phyloP scores from a whole-genome alignment of 2,888 invertebrate species.

The Encarsia formosa region DNA sequence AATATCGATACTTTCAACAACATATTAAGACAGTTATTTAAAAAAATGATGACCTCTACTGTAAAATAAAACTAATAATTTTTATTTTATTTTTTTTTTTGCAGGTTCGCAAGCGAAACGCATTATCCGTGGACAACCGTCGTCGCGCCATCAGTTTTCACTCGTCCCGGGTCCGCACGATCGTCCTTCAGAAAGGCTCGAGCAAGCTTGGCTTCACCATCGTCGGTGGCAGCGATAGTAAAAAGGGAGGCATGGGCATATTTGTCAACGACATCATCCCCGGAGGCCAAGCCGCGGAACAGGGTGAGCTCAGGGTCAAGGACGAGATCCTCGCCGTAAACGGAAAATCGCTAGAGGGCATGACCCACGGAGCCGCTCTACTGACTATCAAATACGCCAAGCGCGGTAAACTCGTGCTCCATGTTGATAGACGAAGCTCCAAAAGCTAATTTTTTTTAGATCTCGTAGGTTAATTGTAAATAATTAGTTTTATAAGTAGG shows the following conservation, averaged over 20 bases:
- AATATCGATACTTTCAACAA: too few relatives aligned
- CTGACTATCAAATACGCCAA: conserved; percentile 60
- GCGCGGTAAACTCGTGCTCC: conserved; percentile 57
- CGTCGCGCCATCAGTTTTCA: conserved; percentile 38
- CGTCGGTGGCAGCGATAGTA: conserved; percentile 62
- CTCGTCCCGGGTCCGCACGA: conserved; percentile 41
- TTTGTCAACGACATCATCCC: conserved; percentile 61
- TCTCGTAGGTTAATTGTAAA: background rate
- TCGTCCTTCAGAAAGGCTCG: conserved; percentile 57
- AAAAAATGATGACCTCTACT: too few relatives aligned
- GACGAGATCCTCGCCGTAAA: conserved; percentile 63
- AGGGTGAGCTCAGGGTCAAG: conserved; percentile 58
- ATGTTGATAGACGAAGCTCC: conserved; percentile 52
- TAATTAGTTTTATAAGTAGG: too few relatives aligned
- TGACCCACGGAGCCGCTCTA: conserved; percentile 60
- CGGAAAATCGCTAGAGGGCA: conserved; percentile 55
- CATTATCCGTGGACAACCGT: conserved; percentile 24
- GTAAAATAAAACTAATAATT: too few relatives aligned
- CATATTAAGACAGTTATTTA: too few relatives aligned
- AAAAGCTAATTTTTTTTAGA: too few relatives aligned
- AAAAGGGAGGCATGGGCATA: conserved; percentile 61
- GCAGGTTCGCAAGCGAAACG: conserved; percentile 37
- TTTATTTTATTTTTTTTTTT: background rate
- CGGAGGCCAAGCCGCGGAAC: conserved; percentile 60
- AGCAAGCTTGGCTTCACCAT: conserved; percentile 64